Base-by-base conservation (phyloP, 2,797 vertebrate species). In the Echiichthys vipera region DNA sequence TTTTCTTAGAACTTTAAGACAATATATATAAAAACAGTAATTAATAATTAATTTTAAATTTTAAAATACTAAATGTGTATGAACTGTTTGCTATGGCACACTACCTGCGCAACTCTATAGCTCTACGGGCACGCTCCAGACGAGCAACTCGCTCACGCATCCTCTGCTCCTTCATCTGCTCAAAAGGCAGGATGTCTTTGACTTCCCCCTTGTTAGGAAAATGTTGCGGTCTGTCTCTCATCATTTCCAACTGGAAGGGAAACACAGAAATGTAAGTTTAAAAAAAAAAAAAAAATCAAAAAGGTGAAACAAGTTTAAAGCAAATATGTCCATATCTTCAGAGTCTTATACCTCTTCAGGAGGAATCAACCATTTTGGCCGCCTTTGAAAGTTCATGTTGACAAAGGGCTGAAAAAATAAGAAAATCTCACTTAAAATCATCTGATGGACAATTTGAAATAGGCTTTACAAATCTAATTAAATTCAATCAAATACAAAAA, bases 151-250 rank as follows among this genome's bases (percentile, higher is more conserved):
- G 95, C 82, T 99, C 97, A 56, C 95, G 94, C 92, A 96, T 93
- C 57, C 95, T 94, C 80, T 98, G 97, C 74, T 98, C 97, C 91
- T 99, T 99, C 94, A 99, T 98, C 91, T 98, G 97, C 89, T 99
- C 96, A 92, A 99, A 99, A 61, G 98, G 96, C 69, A 99, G 88
- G 84, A 99, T 97, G 85, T 96, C 96, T 37, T n/a, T n/a, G n/a
- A n/a, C 96, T 37, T 93, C 95, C 46, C 91, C 95, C 84, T 96
- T 96, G 74, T 95, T 93, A 57, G 83, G 76, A 73, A 97, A 95
- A 81, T 95, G 89, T 65, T 95, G 94, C 40, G 91, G 96, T 89
- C 93, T 97, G 78, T 91, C 95, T 92, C 92, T 97, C 87, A 96
- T 92, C 90, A 96, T 95, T 75, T 94, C 95, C 49, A 96, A 92